Conservation (phyloP, 1,140 invertebrate species). For the Halesus radiatus region DNA sequence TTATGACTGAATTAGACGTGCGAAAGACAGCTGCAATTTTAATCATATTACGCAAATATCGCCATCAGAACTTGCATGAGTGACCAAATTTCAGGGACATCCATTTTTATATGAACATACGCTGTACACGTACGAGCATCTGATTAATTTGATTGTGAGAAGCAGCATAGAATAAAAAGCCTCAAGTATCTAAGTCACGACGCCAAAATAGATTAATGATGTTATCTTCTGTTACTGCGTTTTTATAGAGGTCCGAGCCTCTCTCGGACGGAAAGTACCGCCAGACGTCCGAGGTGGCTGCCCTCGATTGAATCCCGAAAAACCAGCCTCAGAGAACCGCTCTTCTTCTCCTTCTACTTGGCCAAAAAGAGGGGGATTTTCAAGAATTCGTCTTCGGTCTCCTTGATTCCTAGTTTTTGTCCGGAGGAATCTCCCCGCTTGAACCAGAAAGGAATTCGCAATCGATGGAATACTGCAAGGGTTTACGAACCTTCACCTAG, state of each 20-base stretch:
- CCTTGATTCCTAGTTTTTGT: slow-evolving; percentile 34
- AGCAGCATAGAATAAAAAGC: too few relatives aligned
- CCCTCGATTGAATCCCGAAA: slow-evolving; percentile 49
- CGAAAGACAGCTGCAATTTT: too few relatives aligned
- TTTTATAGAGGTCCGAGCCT: slow-evolving; percentile 21
- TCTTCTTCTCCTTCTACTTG: background rate
- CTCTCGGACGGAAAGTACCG: background rate
- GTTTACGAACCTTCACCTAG: slow-evolving; percentile 31
- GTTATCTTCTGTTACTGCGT: background rate
- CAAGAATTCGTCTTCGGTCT: slow-evolving; percentile 11
- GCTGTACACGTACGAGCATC: too few relatives aligned
- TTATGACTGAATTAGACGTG: too few relatives aligned
- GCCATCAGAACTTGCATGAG: too few relatives aligned
- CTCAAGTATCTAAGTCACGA: slow-evolving; percentile 26
- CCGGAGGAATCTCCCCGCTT: slow-evolving; percentile 21
- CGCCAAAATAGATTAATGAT: slow-evolving; percentile 17
- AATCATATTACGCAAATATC: too few relatives aligned
- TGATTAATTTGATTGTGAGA: too few relatives aligned
- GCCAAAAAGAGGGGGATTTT: background rate
- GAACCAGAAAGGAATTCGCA: slow-evolving; percentile 11
- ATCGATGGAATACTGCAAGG: slow-evolving; percentile 33
- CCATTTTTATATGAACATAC: too few relatives aligned
- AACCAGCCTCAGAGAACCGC: slow-evolving; percentile 39
- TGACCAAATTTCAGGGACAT: too few relatives aligned
- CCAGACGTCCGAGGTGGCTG: slow-evolving; percentile 49